A percentile compares a stretch with the other conserved stretches of the same genome.
Evolutionary conservation across 2,888 invertebrate genomes (phyloP).

Genomic region (Heliconius hortense): DNA sequence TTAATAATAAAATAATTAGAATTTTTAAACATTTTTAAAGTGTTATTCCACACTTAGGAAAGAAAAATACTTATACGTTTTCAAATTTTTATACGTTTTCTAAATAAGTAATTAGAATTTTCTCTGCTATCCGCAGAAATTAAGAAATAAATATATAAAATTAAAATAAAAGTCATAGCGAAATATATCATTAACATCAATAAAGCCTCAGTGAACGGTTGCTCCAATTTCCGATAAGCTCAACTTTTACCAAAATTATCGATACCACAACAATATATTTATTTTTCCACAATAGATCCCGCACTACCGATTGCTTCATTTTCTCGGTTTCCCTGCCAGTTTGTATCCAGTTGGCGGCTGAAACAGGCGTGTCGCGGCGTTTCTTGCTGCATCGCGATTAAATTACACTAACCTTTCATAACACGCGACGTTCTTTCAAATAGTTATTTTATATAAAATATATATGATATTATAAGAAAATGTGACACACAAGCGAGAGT

Average conservation of each 20-base stretch:
- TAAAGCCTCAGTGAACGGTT: fast-evolving
- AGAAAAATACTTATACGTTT: too few species aligned
- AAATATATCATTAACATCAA: too few species aligned
- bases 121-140: too few species aligned
- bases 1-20: too few species aligned
- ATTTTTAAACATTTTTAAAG: too few species aligned
- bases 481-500: slow-evolving; percentile 47
- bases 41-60: too few species aligned
- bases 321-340: slow-evolving; percentile 65
- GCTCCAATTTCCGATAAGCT: neutral
- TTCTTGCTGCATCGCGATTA: slow-evolving; percentile 41
- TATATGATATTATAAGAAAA: slow-evolving; percentile 45
- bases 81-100: too few species aligned
- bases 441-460: slow-evolving; percentile 36
- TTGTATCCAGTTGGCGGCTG: slow-evolving; percentile 52
- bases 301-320: slow-evolving; percentile 61
- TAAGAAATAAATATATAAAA: too few species aligned
- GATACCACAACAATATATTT: neutral
- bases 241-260: neutral
- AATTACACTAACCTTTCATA: slow-evolving; percentile 40
- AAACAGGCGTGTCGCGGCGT: slow-evolving; percentile 44
- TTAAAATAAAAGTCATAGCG: too few species aligned
- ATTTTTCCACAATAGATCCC: slow-evolving; percentile 40
- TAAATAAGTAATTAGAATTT: too few species aligned
- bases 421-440: slow-evolving; percentile 42